Conservation (phyloP, 2,113 vertebrate species). For the Otis tarda region DNA sequence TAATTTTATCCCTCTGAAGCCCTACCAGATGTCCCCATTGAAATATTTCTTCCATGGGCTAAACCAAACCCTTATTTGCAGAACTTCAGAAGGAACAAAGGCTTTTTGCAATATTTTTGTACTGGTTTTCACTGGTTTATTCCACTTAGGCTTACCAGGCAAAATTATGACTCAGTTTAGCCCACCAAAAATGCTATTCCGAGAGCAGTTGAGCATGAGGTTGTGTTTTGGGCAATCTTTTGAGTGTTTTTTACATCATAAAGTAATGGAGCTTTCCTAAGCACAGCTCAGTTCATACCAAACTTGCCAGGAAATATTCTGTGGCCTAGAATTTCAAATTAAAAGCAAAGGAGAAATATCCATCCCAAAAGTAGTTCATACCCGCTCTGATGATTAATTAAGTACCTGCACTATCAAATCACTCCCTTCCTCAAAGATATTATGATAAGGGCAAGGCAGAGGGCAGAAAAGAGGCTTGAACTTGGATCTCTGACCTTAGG, state of each 20-base stretch:
- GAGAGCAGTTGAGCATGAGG: background rate
- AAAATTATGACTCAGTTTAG: background rate
- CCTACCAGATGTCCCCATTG: background rate
- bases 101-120: background rate
- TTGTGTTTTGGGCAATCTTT: background rate
- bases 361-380: background rate
- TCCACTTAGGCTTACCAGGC: background rate
- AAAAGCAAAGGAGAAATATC: background rate
- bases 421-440: background rate
- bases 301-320: background rate
- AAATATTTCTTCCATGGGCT: background rate
- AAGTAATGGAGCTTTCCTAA: background rate
- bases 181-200: background rate
- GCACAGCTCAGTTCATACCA: background rate
- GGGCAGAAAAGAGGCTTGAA: background rate
- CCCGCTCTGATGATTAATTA: rapidly evolving
- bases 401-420: background rate
- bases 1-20: background rate
- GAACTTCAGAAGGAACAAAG: background rate
- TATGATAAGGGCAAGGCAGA: background rate
- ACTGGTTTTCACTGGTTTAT: background rate
- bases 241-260: background rate
- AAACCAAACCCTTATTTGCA: background rate
- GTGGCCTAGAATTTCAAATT: background rate
- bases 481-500: background rate